phyloP scores from a whole-genome alignment of 1,140 invertebrate species.

The Sinonovacula constricta region DNA sequence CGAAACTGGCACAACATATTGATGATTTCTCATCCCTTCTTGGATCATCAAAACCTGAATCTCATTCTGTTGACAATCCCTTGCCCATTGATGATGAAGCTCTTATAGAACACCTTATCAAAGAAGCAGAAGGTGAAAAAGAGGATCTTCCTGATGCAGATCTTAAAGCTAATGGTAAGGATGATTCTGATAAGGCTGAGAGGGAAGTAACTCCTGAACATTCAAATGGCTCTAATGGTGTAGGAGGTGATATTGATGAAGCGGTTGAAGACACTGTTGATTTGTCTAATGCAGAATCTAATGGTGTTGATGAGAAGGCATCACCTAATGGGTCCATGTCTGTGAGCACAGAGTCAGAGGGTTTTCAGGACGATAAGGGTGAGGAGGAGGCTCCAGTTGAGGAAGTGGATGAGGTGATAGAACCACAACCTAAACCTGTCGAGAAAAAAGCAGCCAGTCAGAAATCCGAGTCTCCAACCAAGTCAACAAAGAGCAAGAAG shows the following conservation, averaged over 20 bases:
- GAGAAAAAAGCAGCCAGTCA: conserved; percentile 20
- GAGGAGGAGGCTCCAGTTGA: conserved; percentile 11
- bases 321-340: conserved; percentile 55
- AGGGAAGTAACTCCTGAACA: conserved; percentile 20
- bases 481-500: conserved; percentile 67
- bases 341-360: conserved; percentile 59
- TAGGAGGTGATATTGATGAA: conserved; percentile 10
- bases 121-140: conserved; percentile 14
- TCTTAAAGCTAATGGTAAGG: conserved; percentile 1
- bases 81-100: conserved; percentile 14
- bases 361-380: conserved; percentile 47
- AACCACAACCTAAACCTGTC: no score
- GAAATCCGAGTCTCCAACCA: conserved; percentile 42
- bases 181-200: conserved; percentile 34
- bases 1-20: conserved; percentile 33
- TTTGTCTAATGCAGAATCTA: conserved; percentile 13
- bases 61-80: neutral
- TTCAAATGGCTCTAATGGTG: conserved; percentile 2
- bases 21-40: conserved; percentile 39
- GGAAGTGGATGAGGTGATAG: neutral
- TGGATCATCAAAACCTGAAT: neutral
- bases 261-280: neutral
- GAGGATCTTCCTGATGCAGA: neutral
- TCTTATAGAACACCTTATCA: conserved; percentile 28
- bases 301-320: conserved; percentile 8